These are phyloP conservation scores for Aromia moschata DNA, from an alignment of 2,888 invertebrate genomes.

Conservation along the genomic window DNA sequence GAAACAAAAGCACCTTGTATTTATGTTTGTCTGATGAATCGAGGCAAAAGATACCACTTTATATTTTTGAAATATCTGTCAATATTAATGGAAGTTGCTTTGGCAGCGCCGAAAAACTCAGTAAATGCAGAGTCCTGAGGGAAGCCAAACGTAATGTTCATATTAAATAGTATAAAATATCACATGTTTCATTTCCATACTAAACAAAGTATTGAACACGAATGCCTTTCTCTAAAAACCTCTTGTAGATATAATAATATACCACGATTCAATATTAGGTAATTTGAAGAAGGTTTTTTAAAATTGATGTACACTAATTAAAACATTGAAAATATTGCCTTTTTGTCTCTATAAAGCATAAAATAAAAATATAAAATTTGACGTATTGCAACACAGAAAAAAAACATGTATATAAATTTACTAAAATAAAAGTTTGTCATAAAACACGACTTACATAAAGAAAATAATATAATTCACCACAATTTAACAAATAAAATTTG, in stretches of 20 bases:
- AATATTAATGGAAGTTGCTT: conserved; percentile 2
- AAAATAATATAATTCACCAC: conserved; percentile 33
- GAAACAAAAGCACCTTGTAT: too few species aligned
- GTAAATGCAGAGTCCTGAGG: conserved; percentile 58
- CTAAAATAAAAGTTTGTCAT: conserved; percentile 29
- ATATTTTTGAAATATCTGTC: too few species aligned
- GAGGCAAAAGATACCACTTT: too few species aligned
- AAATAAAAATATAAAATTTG: conserved; percentile 8
- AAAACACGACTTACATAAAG: conserved; percentile 8
- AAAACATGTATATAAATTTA: neutral
- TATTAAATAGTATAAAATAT: conserved; percentile 63
- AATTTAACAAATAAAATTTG: conserved; percentile 57
- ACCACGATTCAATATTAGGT: conserved; percentile 11
- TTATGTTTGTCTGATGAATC: too few species aligned
- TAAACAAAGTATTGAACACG: conserved; percentile 58
- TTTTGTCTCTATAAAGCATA: neutral
- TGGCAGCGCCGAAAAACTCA: conserved; percentile 30
- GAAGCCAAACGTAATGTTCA: conserved; percentile 59
- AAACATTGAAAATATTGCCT: neutral
- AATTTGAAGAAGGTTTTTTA: conserved; percentile 5
- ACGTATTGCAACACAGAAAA: conserved; percentile 12
- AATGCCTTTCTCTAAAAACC: conserved; percentile 20
- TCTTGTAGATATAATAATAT: conserved; percentile 6
- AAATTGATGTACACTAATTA: conserved; percentile 11
- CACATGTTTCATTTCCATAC: conserved; percentile 61